A percentile compares a stretch with the other conserved stretches of the same genome.
These are phyloP conservation scores for Physella acuta DNA, from an alignment of 1,140 invertebrate genomes.

Conservation along the genomic window DNA sequence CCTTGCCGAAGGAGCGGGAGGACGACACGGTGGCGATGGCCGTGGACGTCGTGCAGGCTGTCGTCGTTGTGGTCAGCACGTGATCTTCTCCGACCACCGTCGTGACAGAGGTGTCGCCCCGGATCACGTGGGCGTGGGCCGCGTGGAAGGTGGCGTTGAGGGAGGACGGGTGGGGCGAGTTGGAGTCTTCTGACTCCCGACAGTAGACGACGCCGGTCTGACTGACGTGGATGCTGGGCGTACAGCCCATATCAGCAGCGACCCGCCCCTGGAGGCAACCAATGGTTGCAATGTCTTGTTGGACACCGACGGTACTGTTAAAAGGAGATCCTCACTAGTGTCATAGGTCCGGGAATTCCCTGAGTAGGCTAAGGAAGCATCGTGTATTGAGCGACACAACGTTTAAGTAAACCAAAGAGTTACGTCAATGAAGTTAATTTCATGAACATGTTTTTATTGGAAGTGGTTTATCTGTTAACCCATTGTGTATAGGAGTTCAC, in stretches of 20 bases:
- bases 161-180: slow-evolving; percentile 42
- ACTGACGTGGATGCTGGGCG: slow-evolving; percentile 55
- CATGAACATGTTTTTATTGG: too few relatives aligned
- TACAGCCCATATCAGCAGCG: slow-evolving; percentile 50
- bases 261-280: slow-evolving; percentile 17
- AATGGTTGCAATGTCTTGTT: slow-evolving; percentile 9
- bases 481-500: too few relatives aligned
- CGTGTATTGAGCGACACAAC: too few relatives aligned
- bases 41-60: not conserved
- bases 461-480: too few relatives aligned
- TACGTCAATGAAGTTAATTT: too few relatives aligned
- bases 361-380: too few relatives aligned
- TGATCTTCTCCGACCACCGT: not conserved
- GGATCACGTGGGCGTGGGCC: slow-evolving; percentile 33
- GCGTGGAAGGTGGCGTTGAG: slow-evolving; percentile 24
- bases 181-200: slow-evolving; percentile 53
- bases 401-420: too few relatives aligned
- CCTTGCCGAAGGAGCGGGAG: not conserved
- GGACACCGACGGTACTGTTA: not conserved
- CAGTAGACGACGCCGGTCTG: slow-evolving; percentile 56
- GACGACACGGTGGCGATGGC: slow-evolving; percentile 5
- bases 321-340: too few relatives aligned
- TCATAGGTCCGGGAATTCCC: too few relatives aligned
- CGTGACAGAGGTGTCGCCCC: slow-evolving; percentile 25
- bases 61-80: not conserved